Conservation (phyloP, 2,888 invertebrate genomes). For the Clanis bilineata region DNA sequence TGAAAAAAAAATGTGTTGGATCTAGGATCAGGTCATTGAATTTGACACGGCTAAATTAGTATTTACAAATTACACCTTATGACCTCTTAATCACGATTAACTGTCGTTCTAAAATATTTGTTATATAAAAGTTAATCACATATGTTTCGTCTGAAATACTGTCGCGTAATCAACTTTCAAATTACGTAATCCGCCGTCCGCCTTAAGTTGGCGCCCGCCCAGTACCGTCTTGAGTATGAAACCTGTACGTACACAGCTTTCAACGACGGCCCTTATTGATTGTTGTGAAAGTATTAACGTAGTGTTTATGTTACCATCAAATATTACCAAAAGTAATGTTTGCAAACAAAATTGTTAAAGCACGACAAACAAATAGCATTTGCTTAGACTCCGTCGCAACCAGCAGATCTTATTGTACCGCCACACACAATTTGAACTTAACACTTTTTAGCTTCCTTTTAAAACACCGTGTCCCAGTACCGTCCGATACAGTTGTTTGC, state of each 20-base stretch:
- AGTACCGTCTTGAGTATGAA: not conserved
- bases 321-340: not conserved
- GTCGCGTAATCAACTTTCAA: slow-evolving; percentile 4
- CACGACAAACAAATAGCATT: slow-evolving; percentile 44
- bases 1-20: no score
- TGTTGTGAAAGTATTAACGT: not conserved
- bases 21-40: no score
- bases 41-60: not conserved
- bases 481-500: slow-evolving; percentile 19
- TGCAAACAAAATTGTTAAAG: not conserved
- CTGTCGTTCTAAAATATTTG: not conserved
- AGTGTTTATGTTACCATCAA: not conserved
- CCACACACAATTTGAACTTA: slow-evolving; percentile 33
- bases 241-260: slow-evolving; percentile 13
- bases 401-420: slow-evolving; percentile 21
- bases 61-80: no score
- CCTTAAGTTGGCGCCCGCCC: slow-evolving; percentile 12
- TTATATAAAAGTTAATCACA: not conserved
- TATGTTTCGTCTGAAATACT: not conserved
- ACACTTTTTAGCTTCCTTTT: slow-evolving; percentile 30
- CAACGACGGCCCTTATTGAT: not conserved
- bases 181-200: not conserved
- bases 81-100: not conserved
- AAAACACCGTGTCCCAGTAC: slow-evolving; percentile 22
- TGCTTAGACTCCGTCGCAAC: slow-evolving; percentile 5